A percentile compares a stretch with the other conserved stretches of the same genome.
Evolutionary conservation across 2,113 vertebrate genomes (phyloP).

Genomic region (Psophia crepitans): DNA sequence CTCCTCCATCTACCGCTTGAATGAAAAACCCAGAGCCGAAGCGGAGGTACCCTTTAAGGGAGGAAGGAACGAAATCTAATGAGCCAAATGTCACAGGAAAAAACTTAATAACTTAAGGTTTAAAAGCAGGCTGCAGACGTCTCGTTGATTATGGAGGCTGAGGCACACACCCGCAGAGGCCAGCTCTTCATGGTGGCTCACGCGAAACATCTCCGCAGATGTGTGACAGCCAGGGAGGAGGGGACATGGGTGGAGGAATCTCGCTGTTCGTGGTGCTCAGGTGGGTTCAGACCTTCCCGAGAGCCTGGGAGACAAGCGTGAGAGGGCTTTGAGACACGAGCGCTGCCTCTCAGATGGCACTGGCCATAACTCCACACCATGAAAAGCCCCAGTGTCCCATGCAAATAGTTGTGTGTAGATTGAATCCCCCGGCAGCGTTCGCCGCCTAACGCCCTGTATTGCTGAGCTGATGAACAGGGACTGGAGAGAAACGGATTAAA

Average conservation of each 20-base stretch:
- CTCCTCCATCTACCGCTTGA: not conserved
- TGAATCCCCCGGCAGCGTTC: not conserved
- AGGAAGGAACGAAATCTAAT: conserved; percentile 10
- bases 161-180: not conserved
- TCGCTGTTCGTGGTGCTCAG: not conserved
- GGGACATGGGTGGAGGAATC: not conserved
- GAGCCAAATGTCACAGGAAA: not conserved
- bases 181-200: not conserved
- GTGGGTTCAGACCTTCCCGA: not conserved
- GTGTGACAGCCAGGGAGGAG: not conserved
- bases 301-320: not conserved
- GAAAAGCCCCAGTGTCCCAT: not conserved
- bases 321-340: not conserved
- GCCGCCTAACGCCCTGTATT: not conserved
- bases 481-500: not conserved
- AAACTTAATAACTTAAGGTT: not conserved
- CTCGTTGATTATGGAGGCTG: not conserved
- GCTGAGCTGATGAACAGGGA: not conserved
- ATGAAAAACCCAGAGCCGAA: not conserved
- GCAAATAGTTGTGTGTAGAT: not conserved
- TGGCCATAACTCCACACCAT: not conserved
- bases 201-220: not conserved
- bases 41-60: not conserved
- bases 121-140: not conserved
- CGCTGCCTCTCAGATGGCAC: not conserved